A percentile compares a stretch with the other conserved stretches of the same genome.
These are phyloP conservation scores for Styela plicata DNA, from an alignment of 23 tunicate species.

Conservation along the genomic window DNA sequence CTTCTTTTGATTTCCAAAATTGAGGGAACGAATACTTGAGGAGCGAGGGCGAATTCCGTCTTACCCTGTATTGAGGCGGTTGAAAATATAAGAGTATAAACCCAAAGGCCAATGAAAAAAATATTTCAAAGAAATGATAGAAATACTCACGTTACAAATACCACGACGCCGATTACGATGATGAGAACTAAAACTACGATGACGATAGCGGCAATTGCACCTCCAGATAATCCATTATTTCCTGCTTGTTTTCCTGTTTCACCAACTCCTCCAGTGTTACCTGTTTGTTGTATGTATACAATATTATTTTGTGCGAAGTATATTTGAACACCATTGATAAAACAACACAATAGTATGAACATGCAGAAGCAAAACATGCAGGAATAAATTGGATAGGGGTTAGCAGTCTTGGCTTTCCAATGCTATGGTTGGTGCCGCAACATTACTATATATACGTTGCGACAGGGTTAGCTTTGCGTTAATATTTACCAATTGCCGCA, in stretches of 20 bases:
- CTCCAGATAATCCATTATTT: constrained; percentile 26
- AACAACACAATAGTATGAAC: not conserved
- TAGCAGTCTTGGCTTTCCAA: not conserved
- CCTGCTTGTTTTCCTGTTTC: constrained; percentile 3
- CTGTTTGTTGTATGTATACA: no score
- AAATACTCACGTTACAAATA: constrained; percentile 57
- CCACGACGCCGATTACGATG: constrained; percentile 50
- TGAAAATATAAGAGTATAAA: constrained; percentile 10
- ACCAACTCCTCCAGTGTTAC: not conserved
- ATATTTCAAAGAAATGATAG: not conserved
- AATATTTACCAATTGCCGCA: not conserved
- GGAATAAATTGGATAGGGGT: not conserved
- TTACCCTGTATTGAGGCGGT: constrained; percentile 43
- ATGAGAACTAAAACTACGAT: constrained; percentile 50
- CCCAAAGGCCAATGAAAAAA: not conserved
- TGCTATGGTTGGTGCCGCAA: no score
- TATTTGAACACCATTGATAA: not conserved
- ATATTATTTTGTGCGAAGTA: not conserved
- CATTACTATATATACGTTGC: no score
- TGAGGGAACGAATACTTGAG: constrained; percentile 48
- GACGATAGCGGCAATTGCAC: constrained; percentile 34
- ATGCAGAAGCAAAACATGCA: not conserved
- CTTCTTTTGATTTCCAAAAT: constrained; percentile 49
- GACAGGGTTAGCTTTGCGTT: not conserved
- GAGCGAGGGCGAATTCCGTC: constrained; percentile 51